Base-by-base conservation (phyloP, 2,888 invertebrate species). In the Phyto melanocephala region DNA sequence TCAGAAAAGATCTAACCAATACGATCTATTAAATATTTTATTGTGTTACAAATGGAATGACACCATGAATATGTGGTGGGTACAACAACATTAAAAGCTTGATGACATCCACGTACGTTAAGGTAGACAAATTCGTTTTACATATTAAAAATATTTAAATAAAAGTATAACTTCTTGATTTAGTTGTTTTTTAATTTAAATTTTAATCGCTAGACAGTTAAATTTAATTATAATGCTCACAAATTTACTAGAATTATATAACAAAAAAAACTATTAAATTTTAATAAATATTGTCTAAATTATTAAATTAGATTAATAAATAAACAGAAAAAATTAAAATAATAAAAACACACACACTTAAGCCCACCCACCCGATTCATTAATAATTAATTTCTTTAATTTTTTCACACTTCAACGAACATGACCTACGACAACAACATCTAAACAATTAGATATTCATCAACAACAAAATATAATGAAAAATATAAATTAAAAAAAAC, bases 381-480 rank as follows among this genome's bases (percentile, higher is more conserved):
- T 72, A 72, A 72, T 72, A 24, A 79, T 79, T 79, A 79, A 79
- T 72, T 72, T 67, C 58, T 67, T 60, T 24, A 70, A 2, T 24
- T 70, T 56, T 68, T 67, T 67, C 17, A 54, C 24, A 68, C 60
- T 42, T 42, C n/a, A 52, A 11, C 42, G 5, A 24, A 67, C 56
- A 74, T 82, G 78, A 82, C 81, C 81, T 78, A 47, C 35, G 58
- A 40, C 65, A 82, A 78, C 54, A 71, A 35, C 52, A 58, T 33
- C 15, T 24, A n/a, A 79, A 47, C 67, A 65, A 45, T 78, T 63
- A 75, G 63, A 75, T 65, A 82, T 74, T 78, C 81, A 82, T 82
- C 74, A 70, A 65, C 40, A 70, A 28, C 28, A 37, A 68, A 75
- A 62, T 72, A 33, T 45, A 33, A 47, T 56, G 45, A 70, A 58